phyloP scores from a whole-genome alignment of 2,888 invertebrate species.

The Harpagoxenus sublaevis region DNA sequence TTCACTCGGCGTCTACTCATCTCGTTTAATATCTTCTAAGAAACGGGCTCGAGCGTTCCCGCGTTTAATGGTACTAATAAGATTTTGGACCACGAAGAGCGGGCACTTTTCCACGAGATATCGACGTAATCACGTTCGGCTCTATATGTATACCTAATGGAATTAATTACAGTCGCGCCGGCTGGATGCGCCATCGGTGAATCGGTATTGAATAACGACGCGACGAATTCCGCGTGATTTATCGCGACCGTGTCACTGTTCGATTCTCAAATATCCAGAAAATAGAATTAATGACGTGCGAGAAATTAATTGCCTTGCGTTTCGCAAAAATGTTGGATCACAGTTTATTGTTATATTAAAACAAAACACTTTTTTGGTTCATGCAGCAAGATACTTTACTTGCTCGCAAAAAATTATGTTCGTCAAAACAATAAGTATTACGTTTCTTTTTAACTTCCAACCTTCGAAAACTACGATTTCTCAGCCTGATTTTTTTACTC shows the following conservation, averaged over 20 bases:
- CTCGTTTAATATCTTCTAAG: conserved; percentile 44
- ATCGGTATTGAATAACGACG: neutral
- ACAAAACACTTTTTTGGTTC: neutral
- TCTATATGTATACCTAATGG: neutral
- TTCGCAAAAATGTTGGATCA: neutral
- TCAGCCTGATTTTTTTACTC: neutral
- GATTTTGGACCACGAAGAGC: conserved; percentile 27
- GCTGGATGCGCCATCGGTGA: neutral
- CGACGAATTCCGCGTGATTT: neutral
- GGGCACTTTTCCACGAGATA: conserved; percentile 31
- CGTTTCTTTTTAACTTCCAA: neutral
- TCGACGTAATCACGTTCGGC: neutral
- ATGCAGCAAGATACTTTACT: neutral
- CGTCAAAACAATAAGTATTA: neutral
- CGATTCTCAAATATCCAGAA: neutral
- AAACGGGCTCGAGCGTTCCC: neutral
- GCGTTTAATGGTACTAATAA: conserved; percentile 36
- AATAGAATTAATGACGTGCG: neutral
- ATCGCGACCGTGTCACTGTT: neutral
- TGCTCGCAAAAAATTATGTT: neutral
- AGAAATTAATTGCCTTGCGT: neutral
- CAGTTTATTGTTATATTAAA: neutral
- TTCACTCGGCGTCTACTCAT: conserved; percentile 10
- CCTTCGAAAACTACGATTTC: neutral
- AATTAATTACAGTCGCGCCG: conserved; percentile 23